A percentile compares a stretch with the other conserved stretches of the same genome.
Evolutionary conservation across 2,888 invertebrate genomes (phyloP).

Genomic region (Colostygia pectinataria): DNA sequence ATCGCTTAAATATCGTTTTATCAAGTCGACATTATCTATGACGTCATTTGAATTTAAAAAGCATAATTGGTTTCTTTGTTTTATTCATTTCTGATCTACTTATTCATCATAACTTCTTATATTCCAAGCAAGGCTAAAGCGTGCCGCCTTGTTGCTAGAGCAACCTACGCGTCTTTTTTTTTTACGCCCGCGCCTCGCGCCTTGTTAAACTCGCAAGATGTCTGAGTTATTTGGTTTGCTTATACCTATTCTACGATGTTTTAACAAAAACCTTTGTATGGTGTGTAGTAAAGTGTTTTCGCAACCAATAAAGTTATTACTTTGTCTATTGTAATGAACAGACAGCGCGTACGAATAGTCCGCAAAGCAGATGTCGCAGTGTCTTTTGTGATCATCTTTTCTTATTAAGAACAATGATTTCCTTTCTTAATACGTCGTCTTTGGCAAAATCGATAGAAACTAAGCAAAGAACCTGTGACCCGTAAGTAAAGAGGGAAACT

Average conservation of each 20-base stretch:
- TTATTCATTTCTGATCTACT: too few relatives aligned
- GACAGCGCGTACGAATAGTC: not conserved
- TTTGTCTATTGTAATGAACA: not conserved
- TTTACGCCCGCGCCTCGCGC: too few relatives aligned
- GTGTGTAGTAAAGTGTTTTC: too few relatives aligned
- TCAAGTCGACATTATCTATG: constrained; percentile 14
- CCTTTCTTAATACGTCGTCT: constrained; percentile 21
- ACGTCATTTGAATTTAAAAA: constrained; percentile 1
- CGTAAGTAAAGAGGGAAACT: constrained; percentile 34
- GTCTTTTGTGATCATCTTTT: constrained; percentile 15
- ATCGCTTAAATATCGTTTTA: constrained; percentile 43
- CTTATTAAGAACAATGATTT: constrained; percentile 24
- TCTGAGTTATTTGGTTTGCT: too few relatives aligned
- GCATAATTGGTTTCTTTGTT: not conserved
- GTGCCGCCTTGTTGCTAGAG: too few relatives aligned
- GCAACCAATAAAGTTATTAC: not conserved
- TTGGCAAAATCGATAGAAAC: constrained; percentile 30
- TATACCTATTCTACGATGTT: too few relatives aligned
- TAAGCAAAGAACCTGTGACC: constrained; percentile 31
- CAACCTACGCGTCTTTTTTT: too few relatives aligned
- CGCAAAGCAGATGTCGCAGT: not conserved
- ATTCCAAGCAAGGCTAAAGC: too few relatives aligned
- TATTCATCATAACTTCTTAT: too few relatives aligned
- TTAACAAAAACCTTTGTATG: too few relatives aligned
- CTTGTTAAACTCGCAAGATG: too few relatives aligned